Base-by-base conservation (phyloP, 2,113 vertebrate genomes). In the Barbus barbus region DNA sequence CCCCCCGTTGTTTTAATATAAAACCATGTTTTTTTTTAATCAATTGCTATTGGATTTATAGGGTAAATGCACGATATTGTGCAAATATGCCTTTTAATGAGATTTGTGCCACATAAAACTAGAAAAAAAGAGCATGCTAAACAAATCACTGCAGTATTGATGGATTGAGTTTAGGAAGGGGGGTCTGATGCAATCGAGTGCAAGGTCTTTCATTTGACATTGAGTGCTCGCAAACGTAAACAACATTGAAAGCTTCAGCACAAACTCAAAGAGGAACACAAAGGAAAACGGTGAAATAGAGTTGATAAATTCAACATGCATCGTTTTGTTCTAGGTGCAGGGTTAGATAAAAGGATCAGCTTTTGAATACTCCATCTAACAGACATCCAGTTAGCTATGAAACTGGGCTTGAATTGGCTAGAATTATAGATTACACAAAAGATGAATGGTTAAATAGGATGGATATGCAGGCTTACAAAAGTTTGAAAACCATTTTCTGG, bases 351-450 rank as follows among this genome's bases (percentile, higher is more conserved):
- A 76, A 38, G 44, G 16, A 72, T 63, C 11, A 78, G 33, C 22
- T 18, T 22, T 61, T 82, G 26, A n/a, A 53, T 36, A 3, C 14
- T 38, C 56, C 18, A 69, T 36, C 8, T 16, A 22, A 83, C 16
- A 56, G 69, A 78, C n/a, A n/a, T n/a, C n/a, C n/a, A n/a, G n/a
- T n/a, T n/a, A n/a, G n/a, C n/a, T n/a, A n/a, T n/a, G n/a, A n/a
- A n/a, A n/a, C 93, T 85, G 90, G 20, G 94, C 93, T 82, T 93
- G 93, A 87, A 96, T 94, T 84, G 92, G 96, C 93, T 86, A 86
- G 48, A 56, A 65, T 22, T 76, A 74, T 82, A 71, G n/a, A 82
- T 85, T 76, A 58, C 22, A 18, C 67, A 84, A 85, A 46, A 85
- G 8, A 85, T 84, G 53, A 51, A 85, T 22, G 73, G 44, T 81